Base-by-base conservation (phyloP, 2,797 vertebrate species). In the Pseudopleuronectes americanus region DNA sequence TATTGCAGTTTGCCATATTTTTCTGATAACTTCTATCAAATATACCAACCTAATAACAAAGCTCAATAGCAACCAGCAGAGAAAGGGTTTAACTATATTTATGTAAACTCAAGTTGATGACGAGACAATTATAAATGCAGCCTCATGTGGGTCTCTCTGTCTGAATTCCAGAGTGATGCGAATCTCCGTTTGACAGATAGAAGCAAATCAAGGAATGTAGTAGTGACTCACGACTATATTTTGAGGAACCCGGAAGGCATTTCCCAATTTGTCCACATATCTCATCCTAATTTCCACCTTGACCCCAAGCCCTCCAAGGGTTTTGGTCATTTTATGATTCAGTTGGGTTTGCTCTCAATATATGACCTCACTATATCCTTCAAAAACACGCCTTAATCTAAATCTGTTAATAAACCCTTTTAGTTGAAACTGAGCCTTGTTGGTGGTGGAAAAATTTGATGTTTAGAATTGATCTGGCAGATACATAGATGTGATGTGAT, bases 291-390 rank as follows among this genome's bases (percentile, higher is more conserved):
- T 81, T 87, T 84, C 65, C 64, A 86, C 73, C 63, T 80, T 57
- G 3, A 87, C 68, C 72, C 36, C 12, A n/a, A 64, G 28, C 49
- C 52, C 79, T 79, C 66, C 2, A 2, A 68, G 71, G 64, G 36
- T 0, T 71, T 76, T 70, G 59, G 74, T 84, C 74, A 87, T 79
- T 71, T 88, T 28, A 80, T 84, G 63, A 78, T 57, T 82, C 71
- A 87, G 28, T 23, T 57, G 41, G 17, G 41, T 76, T 64, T 59
- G 22, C 52, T 57, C 26, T 51, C 26, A 26, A 4, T 26, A 23
- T 41, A 8, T 48, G 56, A 75, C 41, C 43, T 21, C 68, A 53
- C 56, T 75, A 10, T 31, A 48, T 14, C 47, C 47, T 48, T 48
- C n/a, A 21, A 19, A 8, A 48, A n/a, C 4, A 43, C 12, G 1